Conservation (phyloP, 1,140 invertebrate genomes). For the Ctenoplectra terminalis region DNA sequence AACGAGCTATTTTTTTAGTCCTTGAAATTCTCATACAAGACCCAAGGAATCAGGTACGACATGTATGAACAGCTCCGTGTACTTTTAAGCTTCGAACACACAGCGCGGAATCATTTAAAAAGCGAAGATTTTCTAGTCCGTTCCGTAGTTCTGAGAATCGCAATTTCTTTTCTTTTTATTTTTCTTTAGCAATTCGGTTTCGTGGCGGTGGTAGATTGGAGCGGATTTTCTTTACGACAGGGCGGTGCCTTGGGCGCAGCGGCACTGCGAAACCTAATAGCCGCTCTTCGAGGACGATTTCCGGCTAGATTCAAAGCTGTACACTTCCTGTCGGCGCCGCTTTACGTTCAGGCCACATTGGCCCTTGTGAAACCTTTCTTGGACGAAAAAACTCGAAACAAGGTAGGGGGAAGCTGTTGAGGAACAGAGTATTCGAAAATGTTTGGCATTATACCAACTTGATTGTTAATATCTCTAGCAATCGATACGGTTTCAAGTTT, state of each 20-base stretch:
- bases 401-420: conserved; percentile 76
- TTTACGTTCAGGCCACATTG: conserved; percentile 92
- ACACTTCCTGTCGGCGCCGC: conserved; percentile 94
- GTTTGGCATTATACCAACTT: too few species aligned
- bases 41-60: conserved; percentile 88
- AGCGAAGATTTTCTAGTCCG: not conserved
- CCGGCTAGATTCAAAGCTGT: conserved; percentile 93
- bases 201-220: conserved; percentile 94
- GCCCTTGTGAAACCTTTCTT: conserved; percentile 93
- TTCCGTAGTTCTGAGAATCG: not conserved
- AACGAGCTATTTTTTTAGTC: conserved; percentile 89
- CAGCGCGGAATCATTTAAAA: not conserved
- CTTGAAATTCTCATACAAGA: conserved; percentile 91
- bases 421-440: not conserved
- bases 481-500: too few species aligned
- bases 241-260: conserved; percentile 84
- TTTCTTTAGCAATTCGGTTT: conserved; percentile 86
- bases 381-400: conserved; percentile 91
- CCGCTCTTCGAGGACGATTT: conserved; percentile 88
- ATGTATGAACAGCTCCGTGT: too few species aligned
- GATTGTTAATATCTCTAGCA: too few species aligned
- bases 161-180: conserved; percentile 3
- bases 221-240: conserved; percentile 92
- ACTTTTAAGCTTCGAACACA: conserved; percentile 3
- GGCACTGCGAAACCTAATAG: conserved; percentile 78